A percentile compares a stretch with the other conserved stretches of the same genome.
These are phyloP conservation scores for Drosophila formosana DNA, from an alignment of 2,888 invertebrate species.

Conservation along the genomic window DNA sequence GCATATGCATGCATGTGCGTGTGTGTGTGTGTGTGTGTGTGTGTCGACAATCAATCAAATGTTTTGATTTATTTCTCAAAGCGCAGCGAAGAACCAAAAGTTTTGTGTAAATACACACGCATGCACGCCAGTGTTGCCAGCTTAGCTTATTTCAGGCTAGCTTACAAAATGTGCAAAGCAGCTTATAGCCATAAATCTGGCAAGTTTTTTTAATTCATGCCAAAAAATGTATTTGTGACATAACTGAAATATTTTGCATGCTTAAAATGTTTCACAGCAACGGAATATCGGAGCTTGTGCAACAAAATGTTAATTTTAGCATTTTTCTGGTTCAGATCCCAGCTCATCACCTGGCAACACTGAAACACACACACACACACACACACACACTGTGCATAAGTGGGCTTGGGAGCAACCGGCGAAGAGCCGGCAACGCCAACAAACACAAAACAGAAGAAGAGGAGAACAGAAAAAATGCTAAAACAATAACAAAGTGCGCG, in stretches of 20 bases:
- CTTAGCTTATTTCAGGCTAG: too few relatives aligned
- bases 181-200: too few relatives aligned
- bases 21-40: background rate
- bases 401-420: constrained; percentile 47
- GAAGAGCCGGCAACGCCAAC: constrained; percentile 64
- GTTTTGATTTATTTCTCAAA: constrained; percentile 52
- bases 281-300: too few relatives aligned
- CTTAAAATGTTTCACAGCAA: too few relatives aligned
- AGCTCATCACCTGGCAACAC: too few relatives aligned
- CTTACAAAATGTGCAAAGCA: too few relatives aligned
- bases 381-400: constrained; percentile 5
- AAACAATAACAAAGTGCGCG: constrained; percentile 55
- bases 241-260: too few relatives aligned
- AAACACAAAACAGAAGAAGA: constrained; percentile 53
- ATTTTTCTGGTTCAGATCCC: too few relatives aligned
- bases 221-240: too few relatives aligned
- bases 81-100: constrained; percentile 43
- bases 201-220: too few relatives aligned
- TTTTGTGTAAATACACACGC: constrained; percentile 34
- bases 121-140: too few relatives aligned
- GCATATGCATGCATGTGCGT: background rate
- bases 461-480: constrained; percentile 14
- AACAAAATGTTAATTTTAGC: too few relatives aligned
- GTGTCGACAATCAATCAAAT: constrained; percentile 60
- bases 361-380: background rate